Base-by-base conservation (phyloP, 2,888 invertebrate species). In the Corythucha ciliata region DNA sequence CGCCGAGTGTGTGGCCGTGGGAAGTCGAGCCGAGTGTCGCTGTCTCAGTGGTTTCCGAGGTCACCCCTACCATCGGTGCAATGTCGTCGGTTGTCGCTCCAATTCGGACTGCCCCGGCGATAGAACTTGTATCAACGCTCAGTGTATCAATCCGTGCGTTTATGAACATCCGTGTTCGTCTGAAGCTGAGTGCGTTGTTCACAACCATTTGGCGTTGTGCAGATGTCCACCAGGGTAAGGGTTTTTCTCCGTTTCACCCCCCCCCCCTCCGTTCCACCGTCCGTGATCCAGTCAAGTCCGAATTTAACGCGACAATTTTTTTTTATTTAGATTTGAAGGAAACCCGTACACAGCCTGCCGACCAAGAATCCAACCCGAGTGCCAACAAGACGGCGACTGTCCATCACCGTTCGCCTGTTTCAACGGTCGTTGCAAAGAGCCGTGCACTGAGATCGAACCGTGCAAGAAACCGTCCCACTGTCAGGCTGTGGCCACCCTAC, bases 81-180 rank as follows among this genome's bases (percentile, higher is more conserved):
- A 76, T 58, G 76, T 86, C 41, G 80, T 89, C 54, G 91, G 87
- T 54, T 92, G 92, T 66, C 76, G 80, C 63, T 81, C 84, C 36
- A 88, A 89, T 67, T 83, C 83, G 57, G 90, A 92, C 64, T 92
- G 92, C 66, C 88, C 91, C 8, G 72, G 75, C 40, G 86, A 91
- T 64, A 80, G 84, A 65, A 80, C 85, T 63, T 92, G 92, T 66
- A 79, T 81, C 61, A 87, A 88, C 61, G 81, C 82, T 55, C 85
- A 87, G 64, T 92, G 92, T 67, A 76, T 86, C 37, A 80, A 87
- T 66, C 88, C 90, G 5, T 91, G 91, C 65, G 69, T 83, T 4
- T 79, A 81, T 54, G 79, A 79, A 52, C 83, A 83, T 61, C 77
- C 77, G 7, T 92, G 91, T 64, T 81, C 86, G 0, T 72, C 78